These are phyloP conservation scores for Cuniculus paca DNA, from an alignment of 2,797 vertebrate species.

Conservation along the genomic window DNA sequence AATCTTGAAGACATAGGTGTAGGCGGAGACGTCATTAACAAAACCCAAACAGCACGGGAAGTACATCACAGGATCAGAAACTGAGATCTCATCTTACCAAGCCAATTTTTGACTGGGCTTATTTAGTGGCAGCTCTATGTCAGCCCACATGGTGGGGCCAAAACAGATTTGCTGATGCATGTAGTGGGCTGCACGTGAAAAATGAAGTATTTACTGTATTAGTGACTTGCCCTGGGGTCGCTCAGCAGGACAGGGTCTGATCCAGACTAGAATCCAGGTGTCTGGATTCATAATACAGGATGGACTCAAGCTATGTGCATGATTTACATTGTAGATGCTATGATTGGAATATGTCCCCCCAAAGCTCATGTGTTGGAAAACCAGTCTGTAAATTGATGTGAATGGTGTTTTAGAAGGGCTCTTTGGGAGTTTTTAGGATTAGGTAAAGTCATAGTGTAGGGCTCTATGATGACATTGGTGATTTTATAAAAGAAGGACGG, in stretches of 20 bases:
- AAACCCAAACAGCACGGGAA: no score
- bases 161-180: background rate
- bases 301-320: background rate
- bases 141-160: background rate
- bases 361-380: background rate
- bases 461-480: background rate
- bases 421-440: background rate
- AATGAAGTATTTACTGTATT: background rate
- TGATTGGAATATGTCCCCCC: background rate
- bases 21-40: no score
- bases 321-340: background rate
- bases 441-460: background rate
- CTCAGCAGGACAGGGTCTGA: background rate
- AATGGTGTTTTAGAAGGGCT: background rate
- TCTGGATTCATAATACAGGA: background rate
- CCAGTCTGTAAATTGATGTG: background rate
- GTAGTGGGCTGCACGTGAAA: background rate
- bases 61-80: no score
- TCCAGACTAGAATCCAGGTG: background rate
- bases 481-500: background rate
- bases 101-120: background rate
- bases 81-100: no score
- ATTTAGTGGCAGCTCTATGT: background rate
- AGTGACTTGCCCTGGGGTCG: background rate
- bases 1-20: no score